Percentiles rank a stretch among this genome's conserved stretches.
phyloP scores from a whole-genome alignment of 2,113 vertebrate species.

The Poicephalus gulielmi region DNA sequence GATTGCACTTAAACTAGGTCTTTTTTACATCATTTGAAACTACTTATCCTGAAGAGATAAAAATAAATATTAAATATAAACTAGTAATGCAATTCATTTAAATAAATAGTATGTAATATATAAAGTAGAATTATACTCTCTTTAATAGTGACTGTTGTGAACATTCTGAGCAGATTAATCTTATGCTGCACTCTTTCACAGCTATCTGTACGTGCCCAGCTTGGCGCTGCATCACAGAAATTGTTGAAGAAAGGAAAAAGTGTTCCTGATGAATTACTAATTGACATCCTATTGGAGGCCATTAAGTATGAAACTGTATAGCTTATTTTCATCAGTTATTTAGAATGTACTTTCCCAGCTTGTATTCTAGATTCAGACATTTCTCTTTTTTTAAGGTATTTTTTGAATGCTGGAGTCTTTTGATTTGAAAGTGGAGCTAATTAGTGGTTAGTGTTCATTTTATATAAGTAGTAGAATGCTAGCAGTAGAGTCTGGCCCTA shows the following conservation, averaged over 20 bases:
- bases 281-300: constrained; percentile 83
- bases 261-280: constrained; percentile 80
- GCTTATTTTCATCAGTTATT: neutral
- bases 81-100: neutral
- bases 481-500: neutral
- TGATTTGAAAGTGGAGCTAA: neutral
- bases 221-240: constrained; percentile 76
- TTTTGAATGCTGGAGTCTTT: neutral
- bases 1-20: neutral
- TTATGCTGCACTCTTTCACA: constrained; percentile 31
- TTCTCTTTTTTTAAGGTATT: neutral
- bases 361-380: neutral
- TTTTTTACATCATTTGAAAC: neutral
- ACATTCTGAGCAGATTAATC: neutral
- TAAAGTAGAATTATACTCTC: neutral
- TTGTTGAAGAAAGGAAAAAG: constrained; percentile 79
- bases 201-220: constrained; percentile 75
- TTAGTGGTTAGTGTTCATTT: neutral
- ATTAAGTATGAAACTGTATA: constrained; percentile 79
- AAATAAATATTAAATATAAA: neutral
- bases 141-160: neutral
- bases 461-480: neutral
- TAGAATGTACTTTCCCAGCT: neutral
- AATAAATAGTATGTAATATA: neutral
- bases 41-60: neutral